Percentiles rank a stretch among this genome's conserved stretches.
Conservation (phyloP, 2,113 vertebrate genomes). For the Tretioscincus oriximinensis region DNA sequence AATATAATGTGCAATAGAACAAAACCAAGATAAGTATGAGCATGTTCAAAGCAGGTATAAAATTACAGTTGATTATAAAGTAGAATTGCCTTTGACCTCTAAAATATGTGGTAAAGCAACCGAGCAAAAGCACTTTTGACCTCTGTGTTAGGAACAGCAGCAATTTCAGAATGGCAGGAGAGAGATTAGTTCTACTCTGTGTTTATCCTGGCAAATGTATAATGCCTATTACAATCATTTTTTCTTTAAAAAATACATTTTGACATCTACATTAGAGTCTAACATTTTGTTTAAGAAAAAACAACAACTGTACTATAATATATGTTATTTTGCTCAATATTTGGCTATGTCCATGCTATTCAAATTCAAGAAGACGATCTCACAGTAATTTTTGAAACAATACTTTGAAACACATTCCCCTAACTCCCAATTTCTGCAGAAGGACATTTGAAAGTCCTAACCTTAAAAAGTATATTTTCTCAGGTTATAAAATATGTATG, state of each 20-base stretch:
- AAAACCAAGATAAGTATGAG: not conserved
- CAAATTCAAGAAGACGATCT: not conserved
- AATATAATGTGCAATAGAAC: conserved; percentile 17
- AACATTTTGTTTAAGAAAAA: too few species aligned
- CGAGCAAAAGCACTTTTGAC: accelerated
- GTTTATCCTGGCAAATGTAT: not conserved
- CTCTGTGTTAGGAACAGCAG: not conserved
- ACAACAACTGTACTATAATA: not conserved
- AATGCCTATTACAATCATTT: not conserved
- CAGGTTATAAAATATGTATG: conserved; percentile 24
- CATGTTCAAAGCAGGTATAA: accelerated
- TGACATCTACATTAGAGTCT: not conserved
- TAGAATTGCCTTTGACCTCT: conserved; percentile 2
- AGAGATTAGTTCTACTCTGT: too few species aligned
- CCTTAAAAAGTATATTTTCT: not conserved
- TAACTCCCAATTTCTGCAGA: not conserved
- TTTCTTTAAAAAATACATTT: not conserved
- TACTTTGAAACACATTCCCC: not conserved
- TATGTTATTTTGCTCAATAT: not conserved
- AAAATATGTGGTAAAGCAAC: not conserved
- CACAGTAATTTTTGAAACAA: not conserved
- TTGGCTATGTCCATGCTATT: not conserved
- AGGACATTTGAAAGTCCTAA: conserved; percentile 5
- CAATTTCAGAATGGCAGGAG: not conserved
- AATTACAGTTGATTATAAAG: not conserved